phyloP scores from a whole-genome alignment of 2,888 invertebrate genomes.

The Chrysolina haemoptera region DNA sequence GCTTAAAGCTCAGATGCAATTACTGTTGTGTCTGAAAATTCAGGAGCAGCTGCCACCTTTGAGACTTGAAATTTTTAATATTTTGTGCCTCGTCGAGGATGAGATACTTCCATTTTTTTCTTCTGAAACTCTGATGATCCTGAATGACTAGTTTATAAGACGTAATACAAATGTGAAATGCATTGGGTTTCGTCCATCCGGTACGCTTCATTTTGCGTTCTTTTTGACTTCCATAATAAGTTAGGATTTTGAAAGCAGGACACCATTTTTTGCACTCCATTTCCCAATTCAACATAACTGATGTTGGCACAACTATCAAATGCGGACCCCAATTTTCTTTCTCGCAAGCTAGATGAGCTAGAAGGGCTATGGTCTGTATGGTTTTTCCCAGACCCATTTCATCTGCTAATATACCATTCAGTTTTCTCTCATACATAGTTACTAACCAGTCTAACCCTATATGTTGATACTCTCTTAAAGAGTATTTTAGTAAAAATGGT shows the following conservation, averaged over 20 bases:
- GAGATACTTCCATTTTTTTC: conserved; percentile 98
- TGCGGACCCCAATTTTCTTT: conserved; percentile 98
- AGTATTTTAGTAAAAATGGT: conserved; percentile 92
- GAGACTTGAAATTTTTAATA: conserved; percentile 99
- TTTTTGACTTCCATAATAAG: conserved; percentile 97
- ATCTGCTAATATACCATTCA: conserved; percentile 97
- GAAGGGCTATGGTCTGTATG: conserved; percentile 94
- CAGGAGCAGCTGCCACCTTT: conserved; percentile 96
- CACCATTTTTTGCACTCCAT: conserved; percentile 99
- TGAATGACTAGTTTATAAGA: conserved; percentile 98
- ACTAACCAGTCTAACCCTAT: conserved; percentile 98
- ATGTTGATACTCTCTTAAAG: conserved; percentile 95
- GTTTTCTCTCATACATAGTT: conserved; percentile 93
- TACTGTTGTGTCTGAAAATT: conserved; percentile 94
- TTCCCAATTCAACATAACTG: conserved; percentile 99
- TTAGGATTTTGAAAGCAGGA: conserved; percentile 98
- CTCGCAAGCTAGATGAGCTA: conserved; percentile 95
- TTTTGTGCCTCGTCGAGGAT: conserved; percentile 99
- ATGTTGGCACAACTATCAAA: conserved; percentile 98
- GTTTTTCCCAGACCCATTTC: conserved; percentile 99
- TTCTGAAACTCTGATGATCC: conserved; percentile 96
- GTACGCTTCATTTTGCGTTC: conserved; percentile 91
- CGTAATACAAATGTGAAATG: conserved; percentile 98
- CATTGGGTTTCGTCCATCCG: conserved; percentile 98
- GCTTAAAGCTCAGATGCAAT: conserved; percentile 57